phyloP scores from a whole-genome alignment of 2,113 vertebrate genomes.

The Callithrix jacchus region DNA sequence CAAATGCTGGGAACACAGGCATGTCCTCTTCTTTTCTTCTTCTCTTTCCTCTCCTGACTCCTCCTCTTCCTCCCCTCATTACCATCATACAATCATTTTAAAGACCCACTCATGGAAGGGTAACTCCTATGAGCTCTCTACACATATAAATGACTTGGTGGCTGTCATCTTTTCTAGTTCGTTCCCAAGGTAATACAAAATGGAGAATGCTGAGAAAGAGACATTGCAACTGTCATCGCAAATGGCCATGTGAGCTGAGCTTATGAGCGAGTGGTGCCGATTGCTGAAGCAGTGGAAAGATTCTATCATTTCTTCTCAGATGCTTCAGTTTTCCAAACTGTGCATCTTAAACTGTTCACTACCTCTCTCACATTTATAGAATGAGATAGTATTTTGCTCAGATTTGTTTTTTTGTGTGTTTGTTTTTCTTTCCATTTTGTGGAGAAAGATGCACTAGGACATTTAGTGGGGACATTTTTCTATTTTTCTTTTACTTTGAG shows the following conservation, averaged over 20 bases:
- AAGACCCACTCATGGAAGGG: neutral
- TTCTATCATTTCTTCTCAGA: too few relatives aligned
- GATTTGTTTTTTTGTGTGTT: neutral
- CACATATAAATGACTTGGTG: neutral
- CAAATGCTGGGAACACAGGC: too few relatives aligned
- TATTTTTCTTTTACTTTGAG: neutral
- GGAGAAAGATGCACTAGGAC: neutral
- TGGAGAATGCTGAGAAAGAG: rapidly evolving
- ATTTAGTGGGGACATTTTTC: neutral
- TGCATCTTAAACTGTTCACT: rapidly evolving
- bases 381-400: neutral
- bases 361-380: neutral
- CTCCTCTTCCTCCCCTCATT: neutral
- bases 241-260: rapidly evolving
- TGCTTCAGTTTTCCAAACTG: neutral
- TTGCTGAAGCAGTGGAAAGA: rapidly evolving
- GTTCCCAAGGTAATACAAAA: neutral
- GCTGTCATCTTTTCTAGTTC: neutral
- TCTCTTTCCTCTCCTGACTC: rapidly evolving
- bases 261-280: rapidly evolving
- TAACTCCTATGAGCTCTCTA: neutral
- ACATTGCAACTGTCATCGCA: rapidly evolving
- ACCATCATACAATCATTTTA: neutral
- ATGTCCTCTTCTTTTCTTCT: neutral
- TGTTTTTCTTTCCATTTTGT: neutral